Evolutionary conservation across 2,888 invertebrate species (phyloP).

Genomic region (Shargacucullia verbasci): DNA sequence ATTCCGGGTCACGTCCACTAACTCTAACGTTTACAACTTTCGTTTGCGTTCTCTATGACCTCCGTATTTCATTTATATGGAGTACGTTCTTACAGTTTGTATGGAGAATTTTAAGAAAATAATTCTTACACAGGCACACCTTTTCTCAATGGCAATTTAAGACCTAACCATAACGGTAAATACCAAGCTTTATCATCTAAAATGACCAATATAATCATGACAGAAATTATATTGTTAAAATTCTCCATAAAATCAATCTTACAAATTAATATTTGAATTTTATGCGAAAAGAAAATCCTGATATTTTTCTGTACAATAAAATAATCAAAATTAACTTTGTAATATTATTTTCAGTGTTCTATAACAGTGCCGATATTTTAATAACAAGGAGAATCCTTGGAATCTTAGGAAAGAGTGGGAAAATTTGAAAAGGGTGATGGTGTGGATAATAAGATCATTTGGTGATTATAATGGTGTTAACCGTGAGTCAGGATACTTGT

Average conservation of each 20-base stretch:
- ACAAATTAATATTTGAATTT: too few species aligned
- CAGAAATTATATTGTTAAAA: slow-evolving; percentile 20
- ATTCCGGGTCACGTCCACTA: slow-evolving; percentile 2
- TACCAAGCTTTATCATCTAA: slow-evolving; percentile 12
- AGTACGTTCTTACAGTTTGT: too few species aligned
- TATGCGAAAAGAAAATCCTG: too few species aligned
- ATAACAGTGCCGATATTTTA: slow-evolving; percentile 41
- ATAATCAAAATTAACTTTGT: too few species aligned
- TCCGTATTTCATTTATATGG: too few species aligned
- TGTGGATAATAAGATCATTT: slow-evolving; percentile 42
- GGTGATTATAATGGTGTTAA: slow-evolving; percentile 17
- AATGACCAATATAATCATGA: slow-evolving; percentile 13
- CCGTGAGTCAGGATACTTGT: slow-evolving; percentile 54
- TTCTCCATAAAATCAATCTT: slow-evolving; percentile 27
- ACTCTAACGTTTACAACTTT: slow-evolving; percentile 15
- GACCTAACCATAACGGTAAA: slow-evolving; percentile 4
- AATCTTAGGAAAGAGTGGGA: slow-evolving; percentile 42
- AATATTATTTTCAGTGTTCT: too few species aligned
- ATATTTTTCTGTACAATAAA: too few species aligned
- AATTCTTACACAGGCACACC: slow-evolving; percentile 10
- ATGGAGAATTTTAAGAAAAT: slow-evolving; percentile 22
- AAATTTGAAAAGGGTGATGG: slow-evolving; percentile 45
- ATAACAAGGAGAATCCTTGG: slow-evolving; percentile 23
- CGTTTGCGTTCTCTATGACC: slow-evolving; percentile 12
- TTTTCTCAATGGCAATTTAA: too few species aligned